Percentiles rank a stretch among this genome's conserved stretches.
Conservation (phyloP, 1,140 invertebrate species). For the Apis cerana region DNA sequence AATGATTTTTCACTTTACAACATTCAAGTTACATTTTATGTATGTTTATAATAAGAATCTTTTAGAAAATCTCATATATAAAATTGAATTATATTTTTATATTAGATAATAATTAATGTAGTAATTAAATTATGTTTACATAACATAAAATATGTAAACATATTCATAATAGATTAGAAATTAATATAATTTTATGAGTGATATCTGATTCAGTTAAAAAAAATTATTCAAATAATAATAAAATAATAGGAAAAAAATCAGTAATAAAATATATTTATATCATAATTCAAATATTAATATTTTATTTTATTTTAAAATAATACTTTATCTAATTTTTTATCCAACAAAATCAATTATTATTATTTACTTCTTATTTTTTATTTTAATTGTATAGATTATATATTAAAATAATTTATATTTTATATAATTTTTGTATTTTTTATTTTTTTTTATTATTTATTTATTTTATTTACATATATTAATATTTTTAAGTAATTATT, state of each 20-base stretch:
- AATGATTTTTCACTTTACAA: background rate
- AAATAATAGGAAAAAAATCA: constrained; percentile 1
- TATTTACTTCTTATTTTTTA: background rate
- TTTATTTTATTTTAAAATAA: background rate
- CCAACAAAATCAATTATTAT: background rate
- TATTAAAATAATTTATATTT: background rate
- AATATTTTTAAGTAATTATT: background rate
- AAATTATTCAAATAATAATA: background rate
- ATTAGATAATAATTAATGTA: constrained; percentile 1
- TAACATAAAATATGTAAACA: constrained; percentile 6
- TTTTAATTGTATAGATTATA: background rate
- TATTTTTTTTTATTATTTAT: too few relatives aligned
- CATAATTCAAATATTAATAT: background rate
- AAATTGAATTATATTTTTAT: constrained; percentile 16
- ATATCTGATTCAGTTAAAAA: background rate
- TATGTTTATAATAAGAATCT: background rate
- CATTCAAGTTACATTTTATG: background rate
- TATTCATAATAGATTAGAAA: constrained; percentile 12
- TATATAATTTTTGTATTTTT: too few relatives aligned
- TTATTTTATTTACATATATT: background rate
- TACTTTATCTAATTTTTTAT: background rate
- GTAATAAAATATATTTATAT: background rate
- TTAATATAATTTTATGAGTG: background rate
- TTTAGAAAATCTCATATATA: background rate
- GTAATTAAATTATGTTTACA: background rate